These are phyloP conservation scores for Lytechinus pictus DNA, from an alignment of 35 echinoderm and acorn worm species.

Conservation along the genomic window DNA sequence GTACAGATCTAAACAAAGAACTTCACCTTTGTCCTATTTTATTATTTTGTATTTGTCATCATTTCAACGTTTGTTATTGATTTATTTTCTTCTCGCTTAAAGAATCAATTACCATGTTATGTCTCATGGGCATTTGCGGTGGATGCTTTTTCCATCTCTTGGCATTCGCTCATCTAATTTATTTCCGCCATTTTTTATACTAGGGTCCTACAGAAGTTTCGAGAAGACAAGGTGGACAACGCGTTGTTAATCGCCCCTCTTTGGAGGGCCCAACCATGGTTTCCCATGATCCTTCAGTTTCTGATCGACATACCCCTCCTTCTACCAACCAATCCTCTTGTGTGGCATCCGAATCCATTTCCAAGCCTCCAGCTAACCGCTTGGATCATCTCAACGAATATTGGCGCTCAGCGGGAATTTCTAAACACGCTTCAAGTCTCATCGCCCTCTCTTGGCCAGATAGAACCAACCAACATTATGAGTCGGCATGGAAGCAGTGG, in stretches of 20 bases:
- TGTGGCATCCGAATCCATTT: not conserved
- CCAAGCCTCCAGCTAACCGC: constrained; percentile 13
- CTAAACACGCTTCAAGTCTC: too few relatives aligned
- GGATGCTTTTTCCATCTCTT: constrained; percentile 54
- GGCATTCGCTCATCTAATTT: constrained; percentile 19
- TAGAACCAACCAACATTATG: too few relatives aligned
- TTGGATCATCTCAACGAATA: too few relatives aligned
- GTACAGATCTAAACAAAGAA: constrained; percentile 23
- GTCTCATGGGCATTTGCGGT: constrained; percentile 18
- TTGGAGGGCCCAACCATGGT: constrained; percentile 17
- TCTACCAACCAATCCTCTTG: not conserved
- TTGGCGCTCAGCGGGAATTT: too few relatives aligned
- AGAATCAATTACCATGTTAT: constrained; percentile 49
- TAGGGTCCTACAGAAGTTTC: constrained; percentile 54
- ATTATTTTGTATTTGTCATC: not conserved
- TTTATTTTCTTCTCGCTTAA: constrained; percentile 50
- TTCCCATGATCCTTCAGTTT: too few relatives aligned
- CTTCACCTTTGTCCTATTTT: not conserved
- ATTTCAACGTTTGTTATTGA: not conserved
- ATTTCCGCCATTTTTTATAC: constrained; percentile 56
- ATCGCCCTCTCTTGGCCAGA: too few relatives aligned
- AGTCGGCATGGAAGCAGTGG: too few relatives aligned
- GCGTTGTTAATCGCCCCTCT: not conserved
- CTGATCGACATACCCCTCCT: not conserved
- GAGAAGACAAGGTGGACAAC: not conserved